Conservation (phyloP, 2,888 invertebrate genomes). For the Phanerotoma sp. region DNA sequence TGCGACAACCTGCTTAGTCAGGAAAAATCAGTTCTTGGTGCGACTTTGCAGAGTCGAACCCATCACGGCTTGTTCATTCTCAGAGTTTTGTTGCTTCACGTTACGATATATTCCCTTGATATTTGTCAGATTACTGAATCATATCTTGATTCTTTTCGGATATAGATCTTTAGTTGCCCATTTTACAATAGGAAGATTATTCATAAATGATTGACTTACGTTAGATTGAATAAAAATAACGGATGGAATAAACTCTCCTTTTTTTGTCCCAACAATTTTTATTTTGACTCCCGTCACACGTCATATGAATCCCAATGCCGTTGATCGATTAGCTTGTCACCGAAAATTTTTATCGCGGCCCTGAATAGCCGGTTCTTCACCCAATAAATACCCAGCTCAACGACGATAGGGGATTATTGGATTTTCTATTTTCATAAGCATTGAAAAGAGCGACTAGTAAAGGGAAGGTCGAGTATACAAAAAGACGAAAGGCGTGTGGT, state of each 20-base stretch:
- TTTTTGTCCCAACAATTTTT: conserved; percentile 15
- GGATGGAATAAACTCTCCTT: neutral
- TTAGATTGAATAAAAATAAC: neutral
- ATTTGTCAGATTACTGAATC: conserved; percentile 6
- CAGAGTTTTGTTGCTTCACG: conserved; percentile 1
- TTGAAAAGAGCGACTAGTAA: neutral
- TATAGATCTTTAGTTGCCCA: neutral
- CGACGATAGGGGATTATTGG: conserved; percentile 30
- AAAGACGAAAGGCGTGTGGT: conserved; percentile 12
- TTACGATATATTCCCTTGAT: neutral
- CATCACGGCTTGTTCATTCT: neutral
- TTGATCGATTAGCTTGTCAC: conserved; percentile 30
- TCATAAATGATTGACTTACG: neutral
- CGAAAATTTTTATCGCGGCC: conserved; percentile 15
- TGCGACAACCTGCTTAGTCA: too few species aligned
- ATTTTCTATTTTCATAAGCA: conserved; percentile 27
- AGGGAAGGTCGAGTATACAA: conserved; percentile 4
- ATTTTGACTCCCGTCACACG: conserved; percentile 22
- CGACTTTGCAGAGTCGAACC: too few species aligned
- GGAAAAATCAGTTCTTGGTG: too few species aligned
- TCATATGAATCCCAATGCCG: conserved; percentile 25
- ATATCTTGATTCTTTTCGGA: neutral
- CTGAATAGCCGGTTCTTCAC: conserved; percentile 14
- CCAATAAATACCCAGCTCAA: conserved; percentile 27
- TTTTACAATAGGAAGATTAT: neutral